phyloP scores from a whole-genome alignment of 2,113 vertebrate genomes.

The Psittacus erithacus region DNA sequence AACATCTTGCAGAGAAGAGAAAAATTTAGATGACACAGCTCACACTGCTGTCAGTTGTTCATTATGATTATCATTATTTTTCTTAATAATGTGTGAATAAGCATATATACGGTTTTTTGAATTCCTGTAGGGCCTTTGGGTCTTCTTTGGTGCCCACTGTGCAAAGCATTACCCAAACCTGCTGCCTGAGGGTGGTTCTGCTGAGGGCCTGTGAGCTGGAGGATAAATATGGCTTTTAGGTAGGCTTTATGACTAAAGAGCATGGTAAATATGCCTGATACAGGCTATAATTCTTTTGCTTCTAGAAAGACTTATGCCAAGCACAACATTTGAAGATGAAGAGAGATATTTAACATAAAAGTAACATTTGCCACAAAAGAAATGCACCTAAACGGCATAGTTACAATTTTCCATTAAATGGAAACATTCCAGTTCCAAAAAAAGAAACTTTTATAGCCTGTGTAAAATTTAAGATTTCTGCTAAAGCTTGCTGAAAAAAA shows the following conservation, averaged over 20 bases:
- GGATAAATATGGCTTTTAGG: neutral
- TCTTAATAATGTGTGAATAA: neutral
- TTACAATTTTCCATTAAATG: neutral
- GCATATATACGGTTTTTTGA: neutral
- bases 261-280: neutral
- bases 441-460: neutral
- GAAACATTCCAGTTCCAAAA: neutral
- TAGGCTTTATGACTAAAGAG: neutral
- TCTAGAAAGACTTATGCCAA: neutral
- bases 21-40: neutral
- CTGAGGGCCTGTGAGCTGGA: neutral
- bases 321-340: neutral
- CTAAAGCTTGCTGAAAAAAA: neutral
- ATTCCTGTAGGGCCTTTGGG: neutral
- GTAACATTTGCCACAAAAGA: neutral
- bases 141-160: neutral
- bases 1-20: neutral
- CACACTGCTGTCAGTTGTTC: neutral
- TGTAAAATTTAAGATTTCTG: neutral
- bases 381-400: rapidly evolving
- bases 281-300: neutral
- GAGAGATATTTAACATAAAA: neutral
- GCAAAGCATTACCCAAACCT: neutral
- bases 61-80: neutral
- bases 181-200: neutral